Percentiles rank a stretch among this genome's conserved stretches.
Evolutionary conservation across 2,113 vertebrate genomes (phyloP).

Genomic region (Laticauda laticaudata): DNA sequence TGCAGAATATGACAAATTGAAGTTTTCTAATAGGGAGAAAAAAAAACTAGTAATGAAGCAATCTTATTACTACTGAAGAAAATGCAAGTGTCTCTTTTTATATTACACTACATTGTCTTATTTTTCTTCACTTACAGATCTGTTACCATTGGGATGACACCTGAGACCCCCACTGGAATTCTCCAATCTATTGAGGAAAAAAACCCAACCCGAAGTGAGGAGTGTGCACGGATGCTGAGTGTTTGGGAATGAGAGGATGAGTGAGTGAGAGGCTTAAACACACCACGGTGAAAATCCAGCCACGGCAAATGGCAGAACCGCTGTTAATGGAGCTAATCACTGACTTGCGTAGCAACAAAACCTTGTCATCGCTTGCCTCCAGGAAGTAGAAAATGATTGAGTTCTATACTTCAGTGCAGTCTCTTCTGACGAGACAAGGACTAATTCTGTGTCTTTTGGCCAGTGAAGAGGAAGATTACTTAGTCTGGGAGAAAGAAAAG

Average conservation of each 20-base stretch:
- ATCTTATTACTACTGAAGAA: background rate
- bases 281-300: constrained; percentile 85
- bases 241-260: constrained; percentile 89
- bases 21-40: background rate
- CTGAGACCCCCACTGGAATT: constrained; percentile 89
- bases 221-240: constrained; percentile 88
- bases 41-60: background rate
- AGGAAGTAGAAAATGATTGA: constrained; percentile 60
- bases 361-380: constrained; percentile 57
- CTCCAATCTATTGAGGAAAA: constrained; percentile 85
- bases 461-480: constrained; percentile 53
- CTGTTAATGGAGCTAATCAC: constrained; percentile 69
- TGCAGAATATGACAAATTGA: background rate
- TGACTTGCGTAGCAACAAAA: constrained; percentile 58
- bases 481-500: constrained; percentile 55
- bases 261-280: constrained; percentile 91
- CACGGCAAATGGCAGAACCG: constrained; percentile 72
- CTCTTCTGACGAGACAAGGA: constrained; percentile 64
- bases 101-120: background rate
- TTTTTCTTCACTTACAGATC: constrained; percentile 71
- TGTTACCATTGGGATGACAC: constrained; percentile 72
- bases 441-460: constrained; percentile 63
- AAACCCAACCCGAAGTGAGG: constrained; percentile 79
- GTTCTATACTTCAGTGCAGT: constrained; percentile 47
- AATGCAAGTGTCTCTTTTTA: background rate